Conservation (phyloP, 2,888 invertebrate genomes). For the Craniophora ligustri region DNA sequence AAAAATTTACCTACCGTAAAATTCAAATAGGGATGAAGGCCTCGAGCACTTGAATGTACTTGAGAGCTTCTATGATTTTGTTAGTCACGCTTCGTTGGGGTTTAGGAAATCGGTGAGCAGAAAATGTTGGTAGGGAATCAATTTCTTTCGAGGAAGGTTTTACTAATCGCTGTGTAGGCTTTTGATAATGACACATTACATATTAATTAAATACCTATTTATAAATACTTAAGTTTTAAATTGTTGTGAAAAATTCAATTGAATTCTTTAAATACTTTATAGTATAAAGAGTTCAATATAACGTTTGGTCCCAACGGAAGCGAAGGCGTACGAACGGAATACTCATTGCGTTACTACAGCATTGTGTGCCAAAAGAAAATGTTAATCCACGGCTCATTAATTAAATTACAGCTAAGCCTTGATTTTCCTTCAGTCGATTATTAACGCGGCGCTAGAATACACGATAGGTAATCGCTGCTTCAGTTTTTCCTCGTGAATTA, state of each 20-base stretch:
- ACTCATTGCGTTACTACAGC: conserved; percentile 74
- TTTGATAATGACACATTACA: neutral
- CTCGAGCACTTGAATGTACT: conserved; percentile 24
- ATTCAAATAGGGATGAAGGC: conserved; percentile 38
- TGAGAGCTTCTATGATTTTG: conserved; percentile 39
- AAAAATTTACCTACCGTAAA: conserved; percentile 43
- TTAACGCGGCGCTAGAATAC: conserved; percentile 66
- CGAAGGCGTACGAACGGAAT: conserved; percentile 71
- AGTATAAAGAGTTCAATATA: conserved; percentile 57
- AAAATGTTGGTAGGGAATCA: conserved; percentile 30
- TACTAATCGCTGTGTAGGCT: neutral
- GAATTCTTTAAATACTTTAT: conserved; percentile 20
- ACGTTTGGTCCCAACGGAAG: conserved; percentile 76
- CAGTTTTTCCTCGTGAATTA: conserved; percentile 21
- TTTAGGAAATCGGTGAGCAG: conserved; percentile 18
- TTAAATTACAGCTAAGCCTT: conserved; percentile 79
- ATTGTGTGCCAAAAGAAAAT: conserved; percentile 85
- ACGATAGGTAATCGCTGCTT: conserved; percentile 64
- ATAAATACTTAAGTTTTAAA: neutral
- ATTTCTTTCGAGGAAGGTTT: conserved; percentile 17
- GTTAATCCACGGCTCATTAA: conserved; percentile 83
- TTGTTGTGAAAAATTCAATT: conserved; percentile 13
- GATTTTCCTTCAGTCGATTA: conserved; percentile 84
- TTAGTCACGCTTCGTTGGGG: conserved; percentile 39
- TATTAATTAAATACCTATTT: neutral